phyloP scores from a whole-genome alignment of 1,140 invertebrate genomes.

The Drosophila parabipectinata region DNA sequence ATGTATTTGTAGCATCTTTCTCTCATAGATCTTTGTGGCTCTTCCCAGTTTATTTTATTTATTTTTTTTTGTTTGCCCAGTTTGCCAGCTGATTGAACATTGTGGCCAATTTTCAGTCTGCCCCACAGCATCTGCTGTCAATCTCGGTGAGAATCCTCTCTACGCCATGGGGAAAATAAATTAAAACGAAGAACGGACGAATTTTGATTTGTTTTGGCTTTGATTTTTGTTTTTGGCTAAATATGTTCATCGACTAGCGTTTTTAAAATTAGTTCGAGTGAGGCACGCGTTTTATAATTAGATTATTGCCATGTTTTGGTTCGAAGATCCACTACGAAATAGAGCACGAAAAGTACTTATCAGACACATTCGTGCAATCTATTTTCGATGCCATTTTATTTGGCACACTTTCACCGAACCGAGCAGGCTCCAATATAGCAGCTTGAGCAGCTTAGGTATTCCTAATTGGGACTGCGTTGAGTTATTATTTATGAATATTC shows the following conservation, averaged over 20 bases:
- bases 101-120: constrained; percentile 17
- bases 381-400: constrained; percentile 59
- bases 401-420: constrained; percentile 71
- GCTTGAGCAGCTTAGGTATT: constrained; percentile 63
- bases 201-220: constrained; percentile 59
- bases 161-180: constrained; percentile 27
- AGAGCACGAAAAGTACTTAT: constrained; percentile 53
- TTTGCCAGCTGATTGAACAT: constrained; percentile 61
- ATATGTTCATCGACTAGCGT: constrained; percentile 54
- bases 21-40: not conserved
- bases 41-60: constrained; percentile 10
- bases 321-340: constrained; percentile 24
- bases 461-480: constrained; percentile 55
- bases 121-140: constrained; percentile 38
- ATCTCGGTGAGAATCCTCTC: constrained; percentile 33
- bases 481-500: constrained; percentile 57
- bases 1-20: constrained; percentile 11
- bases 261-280: constrained; percentile 68
- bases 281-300: constrained; percentile 79
- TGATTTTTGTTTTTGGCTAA: constrained; percentile 35
- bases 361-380: constrained; percentile 40
- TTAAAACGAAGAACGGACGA: constrained; percentile 41
- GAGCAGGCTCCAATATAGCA: constrained; percentile 18
- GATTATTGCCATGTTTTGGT: constrained; percentile 59
- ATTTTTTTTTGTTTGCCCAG: not conserved